Conservation (phyloP, 2,888 invertebrate genomes). For the Acronicta psi region DNA sequence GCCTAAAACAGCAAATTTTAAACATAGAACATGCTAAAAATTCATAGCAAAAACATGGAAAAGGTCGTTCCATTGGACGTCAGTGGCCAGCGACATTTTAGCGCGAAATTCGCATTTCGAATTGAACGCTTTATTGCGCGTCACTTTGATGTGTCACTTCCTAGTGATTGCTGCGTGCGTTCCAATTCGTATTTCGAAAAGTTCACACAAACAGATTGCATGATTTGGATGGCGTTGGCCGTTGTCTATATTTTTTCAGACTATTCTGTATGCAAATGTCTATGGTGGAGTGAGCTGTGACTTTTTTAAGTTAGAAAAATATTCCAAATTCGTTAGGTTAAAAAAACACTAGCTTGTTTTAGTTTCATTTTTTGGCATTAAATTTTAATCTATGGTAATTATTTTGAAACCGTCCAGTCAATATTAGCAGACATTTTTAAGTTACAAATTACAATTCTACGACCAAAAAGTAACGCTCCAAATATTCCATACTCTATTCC, state of each 20-base stretch:
- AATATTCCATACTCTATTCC: conserved; percentile 6
- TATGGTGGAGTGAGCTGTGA: background rate
- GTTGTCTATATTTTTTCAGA: conserved; percentile 43
- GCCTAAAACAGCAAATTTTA: conserved; percentile 31
- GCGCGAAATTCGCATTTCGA: conserved; percentile 62
- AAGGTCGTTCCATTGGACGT: conserved; percentile 29
- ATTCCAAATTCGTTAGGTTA: no score
- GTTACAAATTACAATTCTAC: background rate
- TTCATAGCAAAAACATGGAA: conserved; percentile 50
- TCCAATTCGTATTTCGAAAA: conserved; percentile 71
- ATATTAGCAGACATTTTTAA: background rate
- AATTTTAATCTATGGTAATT: no score
- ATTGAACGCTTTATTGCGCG: conserved; percentile 67
- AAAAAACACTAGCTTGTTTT: background rate
- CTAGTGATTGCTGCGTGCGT: conserved; percentile 64
- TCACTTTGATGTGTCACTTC: conserved; percentile 75
- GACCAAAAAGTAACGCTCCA: background rate
- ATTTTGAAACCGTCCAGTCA: no score
- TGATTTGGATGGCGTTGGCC: conserved; percentile 57
- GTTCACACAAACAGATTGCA: conserved; percentile 71
- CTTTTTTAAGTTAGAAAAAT: background rate
- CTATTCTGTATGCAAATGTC: conserved; percentile 20
- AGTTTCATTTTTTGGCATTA: no score
- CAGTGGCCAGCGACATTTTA: conserved; percentile 55
- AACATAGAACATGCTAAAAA: conserved; percentile 49